Base-by-base conservation (phyloP, 2,888 invertebrate species). In the Mythimna loreyi region DNA sequence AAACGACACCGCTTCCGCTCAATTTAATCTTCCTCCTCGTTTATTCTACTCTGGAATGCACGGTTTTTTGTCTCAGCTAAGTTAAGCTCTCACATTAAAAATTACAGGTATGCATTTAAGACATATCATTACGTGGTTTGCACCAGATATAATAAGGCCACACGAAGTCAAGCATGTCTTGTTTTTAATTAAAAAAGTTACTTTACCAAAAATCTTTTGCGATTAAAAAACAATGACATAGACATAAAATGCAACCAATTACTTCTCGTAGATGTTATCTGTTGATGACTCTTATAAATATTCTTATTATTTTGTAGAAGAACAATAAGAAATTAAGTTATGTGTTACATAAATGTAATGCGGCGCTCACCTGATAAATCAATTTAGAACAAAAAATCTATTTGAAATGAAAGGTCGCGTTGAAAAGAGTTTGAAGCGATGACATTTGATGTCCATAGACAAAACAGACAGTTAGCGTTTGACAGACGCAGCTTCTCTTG, bases 391-490 rank as follows among this genome's bases (percentile, higher is more conserved):
- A 76, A 62, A 67, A 73, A 40, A 36, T 67, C 33, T 28, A 25
- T 67, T 69, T 65, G 40, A 9, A 64, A 75, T 68, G 47, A 70
- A 68, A 71, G 66, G 57, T 68, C 52, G 52, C 47, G 56, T 72
- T 78, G 60, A 69, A 67, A 74, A 66, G 60, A 66, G 71, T 67
- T 80, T 74, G 70, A 82, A 75, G 71, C 74, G 74, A 85, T 67
- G 80, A 85, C 83, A 83, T 72, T 79, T 78, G 78, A 81, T 70
- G 70, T 67, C 65, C 75, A 40, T 40, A 79, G 72, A 86, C 75
- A 86, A 88, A 87, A 83, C 82, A 77, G 66, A 71, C 75, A 72
- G 74, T 73, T 78, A 83, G 71, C 72, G 50, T 85, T 84, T 85
- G 87, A 85, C 84, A 86, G 85, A 83, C 83, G 71, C 74, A 82